phyloP scores from a whole-genome alignment of 2,888 invertebrate genomes.

The Lacanobia oleracea region DNA sequence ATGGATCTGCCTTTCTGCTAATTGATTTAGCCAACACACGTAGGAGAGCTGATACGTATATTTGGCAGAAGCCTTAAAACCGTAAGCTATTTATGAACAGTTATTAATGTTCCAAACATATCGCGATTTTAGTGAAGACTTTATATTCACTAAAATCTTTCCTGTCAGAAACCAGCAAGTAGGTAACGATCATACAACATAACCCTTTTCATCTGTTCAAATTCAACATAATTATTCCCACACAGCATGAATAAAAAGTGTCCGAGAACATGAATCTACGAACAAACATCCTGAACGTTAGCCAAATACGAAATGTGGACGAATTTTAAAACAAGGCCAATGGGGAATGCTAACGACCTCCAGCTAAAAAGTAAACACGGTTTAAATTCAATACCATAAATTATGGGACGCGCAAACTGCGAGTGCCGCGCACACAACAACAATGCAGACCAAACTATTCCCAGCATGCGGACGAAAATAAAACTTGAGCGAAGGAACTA shows the following conservation, averaged over 20 bases:
- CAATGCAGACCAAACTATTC: constrained; percentile 53
- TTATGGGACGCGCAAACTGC: constrained; percentile 54
- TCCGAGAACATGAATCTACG: constrained; percentile 56
- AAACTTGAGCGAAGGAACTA: constrained; percentile 37
- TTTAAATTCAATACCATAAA: constrained; percentile 59
- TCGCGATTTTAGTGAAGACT: too few relatives aligned
- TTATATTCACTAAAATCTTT: background rate
- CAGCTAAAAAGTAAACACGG: constrained; percentile 59
- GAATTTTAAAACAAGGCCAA: constrained; percentile 58
- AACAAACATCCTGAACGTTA: constrained; percentile 68
- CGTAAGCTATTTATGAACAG: constrained; percentile 24
- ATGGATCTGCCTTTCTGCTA: background rate
- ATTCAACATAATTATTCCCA: constrained; percentile 41
- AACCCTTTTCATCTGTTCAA: constrained; percentile 3
- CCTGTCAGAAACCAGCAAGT: background rate
- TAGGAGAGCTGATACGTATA: background rate
- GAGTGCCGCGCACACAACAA: constrained; percentile 53
- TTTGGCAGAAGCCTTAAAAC: constrained; percentile 30
- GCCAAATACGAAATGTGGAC: constrained; percentile 71
- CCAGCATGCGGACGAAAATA: constrained; percentile 39
- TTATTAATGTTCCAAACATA: constrained; percentile 17
- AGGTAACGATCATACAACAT: background rate
- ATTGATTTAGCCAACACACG: constrained; percentile 14
- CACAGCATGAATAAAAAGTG: constrained; percentile 35
- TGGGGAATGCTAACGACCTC: constrained; percentile 62